A percentile compares a stretch with the other conserved stretches of the same genome.
Conservation (phyloP, 2,797 vertebrate genomes). For the Pteropus rufus region DNA sequence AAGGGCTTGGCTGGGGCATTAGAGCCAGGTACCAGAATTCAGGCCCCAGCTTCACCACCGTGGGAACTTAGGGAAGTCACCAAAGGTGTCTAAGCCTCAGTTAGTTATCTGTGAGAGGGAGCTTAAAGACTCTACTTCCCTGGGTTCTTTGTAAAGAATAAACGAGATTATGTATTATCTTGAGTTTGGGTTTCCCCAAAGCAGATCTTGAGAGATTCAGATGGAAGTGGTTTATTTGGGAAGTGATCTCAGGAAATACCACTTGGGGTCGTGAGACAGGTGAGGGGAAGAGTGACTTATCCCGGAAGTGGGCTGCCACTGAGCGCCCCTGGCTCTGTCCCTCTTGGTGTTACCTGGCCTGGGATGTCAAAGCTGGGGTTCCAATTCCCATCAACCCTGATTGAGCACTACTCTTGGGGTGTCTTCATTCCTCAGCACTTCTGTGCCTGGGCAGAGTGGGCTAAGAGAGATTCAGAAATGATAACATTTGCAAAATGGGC, state of each 20-base stretch:
- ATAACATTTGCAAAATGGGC: background rate
- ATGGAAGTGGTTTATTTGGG: background rate
- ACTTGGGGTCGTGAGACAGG: background rate
- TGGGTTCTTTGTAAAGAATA: background rate
- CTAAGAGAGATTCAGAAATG: background rate
- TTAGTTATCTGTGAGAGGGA: background rate
- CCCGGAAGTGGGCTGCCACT: no score
- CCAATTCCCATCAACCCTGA: background rate
- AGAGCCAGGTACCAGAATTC: background rate
- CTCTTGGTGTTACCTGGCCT: background rate
- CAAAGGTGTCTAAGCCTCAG: background rate
- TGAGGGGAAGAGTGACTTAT: background rate
- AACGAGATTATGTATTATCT: background rate
- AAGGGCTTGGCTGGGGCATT: background rate
- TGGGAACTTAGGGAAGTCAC: background rate
- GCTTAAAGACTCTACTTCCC: background rate
- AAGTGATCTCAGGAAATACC: background rate
- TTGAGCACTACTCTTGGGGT: background rate
- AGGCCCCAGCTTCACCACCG: background rate
- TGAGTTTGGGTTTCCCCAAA: background rate
- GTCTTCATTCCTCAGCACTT: background rate
- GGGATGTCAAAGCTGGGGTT: background rate
- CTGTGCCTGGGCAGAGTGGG: background rate
- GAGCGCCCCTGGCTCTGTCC: background rate
- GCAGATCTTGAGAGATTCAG: background rate